These are phyloP conservation scores for Watsonalla binaria DNA, from an alignment of 2,888 invertebrate species.

Conservation along the genomic window DNA sequence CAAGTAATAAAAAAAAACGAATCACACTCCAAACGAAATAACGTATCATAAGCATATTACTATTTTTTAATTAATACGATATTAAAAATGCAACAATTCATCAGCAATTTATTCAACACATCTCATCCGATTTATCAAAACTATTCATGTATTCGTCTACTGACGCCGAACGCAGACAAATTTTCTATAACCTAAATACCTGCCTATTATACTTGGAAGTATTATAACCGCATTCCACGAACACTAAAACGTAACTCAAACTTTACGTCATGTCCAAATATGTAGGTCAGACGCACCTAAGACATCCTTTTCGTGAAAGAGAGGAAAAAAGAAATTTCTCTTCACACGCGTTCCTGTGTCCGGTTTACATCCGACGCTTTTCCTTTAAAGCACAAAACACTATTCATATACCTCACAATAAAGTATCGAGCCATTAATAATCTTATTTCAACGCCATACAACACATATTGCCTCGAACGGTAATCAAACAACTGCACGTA, in stretches of 20 bases:
- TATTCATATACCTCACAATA: conserved; percentile 7
- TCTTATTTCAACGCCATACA: conserved; percentile 19
- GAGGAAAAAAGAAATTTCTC: conserved; percentile 60
- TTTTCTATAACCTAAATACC: conserved; percentile 6
- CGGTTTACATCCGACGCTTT: conserved; percentile 68
- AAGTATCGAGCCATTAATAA: conserved; percentile 12
- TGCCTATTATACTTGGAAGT: conserved; percentile 4
- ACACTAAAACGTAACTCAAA: conserved; percentile 15
- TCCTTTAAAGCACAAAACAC: conserved; percentile 54
- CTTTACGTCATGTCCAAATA: conserved; percentile 38
- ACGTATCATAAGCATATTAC: too few relatives aligned
- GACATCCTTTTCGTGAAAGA: conserved; percentile 63
- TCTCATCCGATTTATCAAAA: too few relatives aligned
- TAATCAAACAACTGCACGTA: conserved; percentile 17
- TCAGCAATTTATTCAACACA: too few relatives aligned
- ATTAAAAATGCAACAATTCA: too few relatives aligned
- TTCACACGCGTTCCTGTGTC: conserved; percentile 65
- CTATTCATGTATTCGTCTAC: background rate
- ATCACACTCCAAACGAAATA: too few relatives aligned
- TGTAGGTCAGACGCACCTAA: conserved; percentile 55
- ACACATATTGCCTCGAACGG: conserved; percentile 6
- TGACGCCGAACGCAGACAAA: background rate
- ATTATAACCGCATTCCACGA: conserved; percentile 16
- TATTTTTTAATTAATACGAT: too few relatives aligned
- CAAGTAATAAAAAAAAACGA: too few relatives aligned